phyloP scores from a whole-genome alignment of 2,113 vertebrate genomes.

The Semicossyphus pulcher region DNA sequence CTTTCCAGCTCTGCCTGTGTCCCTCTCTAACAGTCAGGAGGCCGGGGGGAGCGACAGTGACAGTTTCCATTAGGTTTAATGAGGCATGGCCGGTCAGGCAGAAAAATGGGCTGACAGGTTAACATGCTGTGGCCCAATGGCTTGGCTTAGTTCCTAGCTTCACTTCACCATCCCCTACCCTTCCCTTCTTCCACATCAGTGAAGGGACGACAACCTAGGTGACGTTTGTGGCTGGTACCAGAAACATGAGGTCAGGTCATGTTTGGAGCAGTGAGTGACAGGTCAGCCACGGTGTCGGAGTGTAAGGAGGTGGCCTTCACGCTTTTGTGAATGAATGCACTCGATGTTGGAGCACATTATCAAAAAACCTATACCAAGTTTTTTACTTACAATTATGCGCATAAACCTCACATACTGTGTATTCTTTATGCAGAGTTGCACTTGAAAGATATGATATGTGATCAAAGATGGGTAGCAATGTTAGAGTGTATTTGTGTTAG shows the following conservation, averaged over 20 bases:
- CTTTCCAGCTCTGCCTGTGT: no score
- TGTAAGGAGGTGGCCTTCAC: conserved; percentile 55
- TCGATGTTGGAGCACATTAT: no score
- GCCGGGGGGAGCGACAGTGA: conserved; percentile 70
- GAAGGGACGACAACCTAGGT: conserved; percentile 58
- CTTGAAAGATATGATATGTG: conserved; percentile 14
- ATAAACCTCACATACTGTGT: not conserved
- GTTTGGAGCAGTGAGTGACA: conserved; percentile 57
- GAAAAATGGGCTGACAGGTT: conserved; percentile 78
- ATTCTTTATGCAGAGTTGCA: not conserved
- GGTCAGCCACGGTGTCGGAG: conserved; percentile 46
- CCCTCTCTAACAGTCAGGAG: no score
- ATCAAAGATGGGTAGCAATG: not conserved
- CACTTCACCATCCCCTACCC: conserved; percentile 8
- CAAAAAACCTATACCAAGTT: no score
- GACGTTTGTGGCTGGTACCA: conserved; percentile 69
- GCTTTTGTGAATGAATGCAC: conserved; percentile 30
- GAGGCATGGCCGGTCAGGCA: conserved; percentile 73
- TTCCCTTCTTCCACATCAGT: conserved; percentile 41
- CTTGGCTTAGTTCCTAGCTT: conserved; percentile 68
- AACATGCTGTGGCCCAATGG: conserved; percentile 74
- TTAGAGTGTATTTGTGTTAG: conserved; percentile 60
- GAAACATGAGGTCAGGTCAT: conserved; percentile 66
- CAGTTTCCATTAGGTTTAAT: conserved; percentile 82
- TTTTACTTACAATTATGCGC: conserved; percentile 18